Conservation (phyloP, 2,888 invertebrate genomes). For the Strigamia maritima region DNA sequence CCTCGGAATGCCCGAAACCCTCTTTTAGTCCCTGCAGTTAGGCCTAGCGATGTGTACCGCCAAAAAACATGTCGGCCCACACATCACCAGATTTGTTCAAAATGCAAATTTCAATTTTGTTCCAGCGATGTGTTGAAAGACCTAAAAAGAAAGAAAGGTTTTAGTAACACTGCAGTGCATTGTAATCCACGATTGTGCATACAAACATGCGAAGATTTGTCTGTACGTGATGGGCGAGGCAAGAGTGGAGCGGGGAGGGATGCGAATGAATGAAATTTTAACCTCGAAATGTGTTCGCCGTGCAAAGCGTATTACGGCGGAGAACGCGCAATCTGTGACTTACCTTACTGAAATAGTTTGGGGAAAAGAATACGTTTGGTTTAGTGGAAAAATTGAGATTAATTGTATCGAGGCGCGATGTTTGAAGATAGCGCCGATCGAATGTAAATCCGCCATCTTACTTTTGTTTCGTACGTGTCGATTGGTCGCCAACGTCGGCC, state of each 20-base stretch:
- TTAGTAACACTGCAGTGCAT: background rate
- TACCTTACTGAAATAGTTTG: background rate
- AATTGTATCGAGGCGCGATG: background rate
- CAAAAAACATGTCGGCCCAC: constrained; percentile 19
- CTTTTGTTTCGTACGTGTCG: background rate
- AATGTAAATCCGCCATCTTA: constrained; percentile 1
- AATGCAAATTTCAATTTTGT: background rate
- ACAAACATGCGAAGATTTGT: background rate
- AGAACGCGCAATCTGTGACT: background rate
- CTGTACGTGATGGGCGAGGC: constrained; percentile 1
- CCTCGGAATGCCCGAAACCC: background rate
- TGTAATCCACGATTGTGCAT: background rate
- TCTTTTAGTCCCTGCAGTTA: background rate
- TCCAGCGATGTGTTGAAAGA: background rate
- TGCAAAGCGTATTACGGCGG: background rate
- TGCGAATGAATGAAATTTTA: constrained; percentile 6
- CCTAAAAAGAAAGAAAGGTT: background rate
- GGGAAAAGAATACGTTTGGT: background rate
- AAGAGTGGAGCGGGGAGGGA: background rate
- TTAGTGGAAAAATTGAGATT: background rate
- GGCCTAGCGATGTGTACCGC: background rate
- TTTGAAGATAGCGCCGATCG: constrained; percentile 23
- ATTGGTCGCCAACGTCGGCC: constrained; percentile 5
- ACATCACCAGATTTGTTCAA: background rate
- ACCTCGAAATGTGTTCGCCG: background rate